phyloP scores from a whole-genome alignment of 2,888 invertebrate species.

The Orchestes rusci region DNA sequence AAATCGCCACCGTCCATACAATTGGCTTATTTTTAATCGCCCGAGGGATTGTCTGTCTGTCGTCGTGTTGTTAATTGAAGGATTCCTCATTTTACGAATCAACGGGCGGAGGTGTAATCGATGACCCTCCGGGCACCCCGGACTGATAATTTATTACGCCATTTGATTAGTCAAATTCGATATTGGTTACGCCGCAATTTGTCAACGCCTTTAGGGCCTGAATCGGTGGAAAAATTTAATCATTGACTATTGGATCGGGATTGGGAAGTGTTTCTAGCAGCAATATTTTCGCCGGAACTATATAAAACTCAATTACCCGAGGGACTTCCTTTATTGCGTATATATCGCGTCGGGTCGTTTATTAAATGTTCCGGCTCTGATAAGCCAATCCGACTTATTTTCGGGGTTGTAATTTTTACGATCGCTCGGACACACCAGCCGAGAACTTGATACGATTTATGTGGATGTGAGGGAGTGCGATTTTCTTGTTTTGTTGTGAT shows the following conservation, averaged over 20 bases:
- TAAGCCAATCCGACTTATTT: constrained; percentile 26
- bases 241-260: background rate
- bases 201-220: constrained; percentile 10
- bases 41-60: constrained; percentile 21
- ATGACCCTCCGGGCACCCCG: constrained; percentile 18
- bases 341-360: constrained; percentile 23
- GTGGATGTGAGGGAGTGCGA: background rate
- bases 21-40: constrained; percentile 27
- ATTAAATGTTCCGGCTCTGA: constrained; percentile 24
- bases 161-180: constrained; percentile 21
- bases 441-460: background rate
- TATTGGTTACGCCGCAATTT: constrained; percentile 17
- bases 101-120: constrained; percentile 31
- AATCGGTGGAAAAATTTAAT: background rate
- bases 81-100: constrained; percentile 44
- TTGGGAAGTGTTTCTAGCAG: background rate
- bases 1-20: too few species aligned
- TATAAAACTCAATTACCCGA: constrained; percentile 26
- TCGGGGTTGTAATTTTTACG: constrained; percentile 25
- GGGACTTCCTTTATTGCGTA: constrained; percentile 26
- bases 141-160: constrained; percentile 21
- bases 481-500: too few species aligned
- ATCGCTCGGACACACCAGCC: constrained; percentile 7
- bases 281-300: constrained; percentile 20
- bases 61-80: constrained; percentile 35